phyloP scores from a whole-genome alignment of 2,113 vertebrate species.

The Ancistrus triradiatus region DNA sequence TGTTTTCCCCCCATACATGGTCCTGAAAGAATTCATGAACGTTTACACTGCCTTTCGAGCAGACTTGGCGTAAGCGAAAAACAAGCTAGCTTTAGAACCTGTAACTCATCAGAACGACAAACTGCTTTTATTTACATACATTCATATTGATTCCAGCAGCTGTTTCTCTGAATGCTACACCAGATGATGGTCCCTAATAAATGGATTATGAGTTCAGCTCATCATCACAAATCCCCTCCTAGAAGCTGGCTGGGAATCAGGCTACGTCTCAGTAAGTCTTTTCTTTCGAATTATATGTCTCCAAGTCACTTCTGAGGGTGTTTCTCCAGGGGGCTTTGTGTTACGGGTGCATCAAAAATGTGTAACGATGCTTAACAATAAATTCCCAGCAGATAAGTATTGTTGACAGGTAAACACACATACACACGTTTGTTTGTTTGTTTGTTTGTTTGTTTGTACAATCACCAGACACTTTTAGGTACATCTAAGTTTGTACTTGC shows the following conservation, averaged over 20 bases:
- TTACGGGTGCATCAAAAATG: no score
- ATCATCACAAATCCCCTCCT: slow-evolving; percentile 68
- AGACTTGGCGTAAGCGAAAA: background rate
- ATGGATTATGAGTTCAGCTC: slow-evolving; percentile 68
- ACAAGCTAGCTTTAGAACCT: background rate
- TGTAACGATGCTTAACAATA: no score
- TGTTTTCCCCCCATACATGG: no score
- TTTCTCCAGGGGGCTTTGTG: background rate
- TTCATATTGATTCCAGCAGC: slow-evolving; percentile 9
- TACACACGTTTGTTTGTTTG: no score
- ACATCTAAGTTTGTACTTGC: no score
- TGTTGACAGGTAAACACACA: no score
- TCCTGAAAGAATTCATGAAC: no score
- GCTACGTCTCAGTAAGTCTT: slow-evolving; percentile 62
- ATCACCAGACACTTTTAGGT: no score
- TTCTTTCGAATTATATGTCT: slow-evolving; percentile 16
- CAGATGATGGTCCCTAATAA: slow-evolving; percentile 69
- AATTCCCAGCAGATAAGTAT: no score
- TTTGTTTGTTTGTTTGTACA: no score
- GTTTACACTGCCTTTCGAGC: no score
- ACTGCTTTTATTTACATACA: background rate
- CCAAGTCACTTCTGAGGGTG: background rate
- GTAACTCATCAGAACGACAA: background rate
- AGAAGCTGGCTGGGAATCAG: slow-evolving; percentile 67
- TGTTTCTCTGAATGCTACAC: background rate